phyloP scores from a whole-genome alignment of 2,113 vertebrate genomes.

The Rynchops niger region DNA sequence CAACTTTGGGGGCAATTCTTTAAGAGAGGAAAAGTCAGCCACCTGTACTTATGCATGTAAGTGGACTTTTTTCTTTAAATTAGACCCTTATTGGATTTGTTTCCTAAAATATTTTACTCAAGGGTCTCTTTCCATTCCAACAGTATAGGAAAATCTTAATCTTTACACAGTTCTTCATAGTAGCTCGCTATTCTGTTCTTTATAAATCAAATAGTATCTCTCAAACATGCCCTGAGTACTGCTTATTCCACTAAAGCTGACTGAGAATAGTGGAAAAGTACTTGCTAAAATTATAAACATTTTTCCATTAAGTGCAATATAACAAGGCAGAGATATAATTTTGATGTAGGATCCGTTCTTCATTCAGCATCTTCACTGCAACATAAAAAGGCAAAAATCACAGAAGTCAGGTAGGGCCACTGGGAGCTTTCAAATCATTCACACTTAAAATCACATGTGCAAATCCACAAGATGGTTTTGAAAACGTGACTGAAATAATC shows the following conservation, averaged over 20 bases:
- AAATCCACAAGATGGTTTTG: neutral
- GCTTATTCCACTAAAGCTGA: neutral
- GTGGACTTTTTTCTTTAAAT: conserved; percentile 6
- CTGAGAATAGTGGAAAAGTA: neutral
- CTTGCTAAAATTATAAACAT: neutral
- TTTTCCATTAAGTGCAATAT: neutral
- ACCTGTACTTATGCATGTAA: neutral
- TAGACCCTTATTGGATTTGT: neutral
- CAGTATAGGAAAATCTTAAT: conserved; percentile 10
- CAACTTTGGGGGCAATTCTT: neutral
- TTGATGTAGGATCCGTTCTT: neutral
- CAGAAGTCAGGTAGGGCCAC: neutral
- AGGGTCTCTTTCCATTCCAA: neutral
- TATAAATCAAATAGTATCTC: neutral
- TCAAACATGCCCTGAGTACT: neutral
- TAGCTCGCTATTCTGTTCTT: neutral
- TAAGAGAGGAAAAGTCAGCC: neutral
- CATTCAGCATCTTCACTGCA: neutral
- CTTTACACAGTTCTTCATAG: neutral
- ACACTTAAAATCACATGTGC: neutral
- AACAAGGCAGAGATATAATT: neutral
- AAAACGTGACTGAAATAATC: neutral
- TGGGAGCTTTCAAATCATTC: neutral
- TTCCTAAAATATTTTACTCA: conserved; percentile 47
- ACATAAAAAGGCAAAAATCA: neutral